These are phyloP conservation scores for Amphimallon solstitiale DNA, from an alignment of 2,888 invertebrate species.

Conservation along the genomic window DNA sequence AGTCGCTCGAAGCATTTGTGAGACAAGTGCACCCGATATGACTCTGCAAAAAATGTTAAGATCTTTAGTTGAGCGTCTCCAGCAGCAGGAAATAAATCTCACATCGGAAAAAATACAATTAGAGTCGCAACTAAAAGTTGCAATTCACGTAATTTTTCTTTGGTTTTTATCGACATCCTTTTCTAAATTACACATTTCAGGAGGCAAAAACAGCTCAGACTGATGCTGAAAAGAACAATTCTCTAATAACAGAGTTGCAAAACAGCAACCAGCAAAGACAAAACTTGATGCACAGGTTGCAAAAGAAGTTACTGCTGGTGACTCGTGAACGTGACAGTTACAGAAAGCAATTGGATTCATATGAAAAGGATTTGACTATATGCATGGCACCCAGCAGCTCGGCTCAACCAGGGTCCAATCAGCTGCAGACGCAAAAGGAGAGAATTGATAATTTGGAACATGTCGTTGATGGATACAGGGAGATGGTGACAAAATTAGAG, in stretches of 20 bases:
- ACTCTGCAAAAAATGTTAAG: conserved; percentile 68
- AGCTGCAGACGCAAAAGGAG: conserved; percentile 65
- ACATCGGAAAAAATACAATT: conserved; percentile 72
- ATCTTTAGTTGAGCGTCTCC: conserved; percentile 73
- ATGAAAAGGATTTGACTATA: conserved; percentile 82
- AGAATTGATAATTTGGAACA: conserved; percentile 79
- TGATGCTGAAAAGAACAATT: conserved; percentile 71
- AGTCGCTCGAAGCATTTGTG: conserved; percentile 68
- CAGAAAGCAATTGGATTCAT: conserved; percentile 77
- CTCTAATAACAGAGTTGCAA: conserved; percentile 71
- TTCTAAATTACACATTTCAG: conserved; percentile 54
- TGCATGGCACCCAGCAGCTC: conserved; percentile 55
- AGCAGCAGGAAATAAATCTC: conserved; percentile 74
- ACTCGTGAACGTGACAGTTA: conserved; percentile 83
- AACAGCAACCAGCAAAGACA: conserved; percentile 74
- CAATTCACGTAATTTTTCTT: conserved; percentile 66
- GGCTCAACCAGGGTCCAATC: conserved; percentile 48
- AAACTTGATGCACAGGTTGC: conserved; percentile 75
- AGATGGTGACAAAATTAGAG: conserved; percentile 75
- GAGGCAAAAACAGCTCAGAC: conserved; percentile 68
- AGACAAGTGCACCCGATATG: conserved; percentile 64
- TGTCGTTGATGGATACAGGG: conserved; percentile 77
- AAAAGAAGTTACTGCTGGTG: conserved; percentile 76
- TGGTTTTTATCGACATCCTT: background rate
- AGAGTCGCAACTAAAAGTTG: conserved; percentile 67